Evolutionary conservation across 2,888 invertebrate genomes (phyloP), one percentile per base, ranked within the genome.

Genomic region (Pheosia gnoma): DNA sequence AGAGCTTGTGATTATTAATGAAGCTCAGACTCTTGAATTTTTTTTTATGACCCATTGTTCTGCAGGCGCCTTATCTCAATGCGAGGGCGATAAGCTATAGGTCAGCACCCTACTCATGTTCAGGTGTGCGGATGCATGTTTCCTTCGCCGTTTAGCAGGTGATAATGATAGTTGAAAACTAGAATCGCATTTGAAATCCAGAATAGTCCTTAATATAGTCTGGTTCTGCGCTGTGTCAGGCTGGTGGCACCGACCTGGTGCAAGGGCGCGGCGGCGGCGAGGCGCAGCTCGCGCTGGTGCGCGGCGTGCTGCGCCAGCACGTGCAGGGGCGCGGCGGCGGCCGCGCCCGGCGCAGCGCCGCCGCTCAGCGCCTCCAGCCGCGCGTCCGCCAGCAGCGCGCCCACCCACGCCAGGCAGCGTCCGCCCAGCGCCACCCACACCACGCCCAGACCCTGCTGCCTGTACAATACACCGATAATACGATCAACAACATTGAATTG

Each of bases 361-460:
- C 84, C 80, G 70, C 87, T 93, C 59, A 94, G 89, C 45, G 95
- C 94, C 87, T 97, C 97, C 51, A 97, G 93, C 58, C 96, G 96
- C 45, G 97, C 95, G 88, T 98, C 97, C 55, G 96, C 95, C 62
- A 98, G 94, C 68, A 98, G 87, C 41, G 96, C 95, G 45, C 96
- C 95, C 83, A 96, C 92, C 82, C 98, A 94, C 41, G 96, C 95
- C n/a, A 98, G 94, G 64, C 97, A 97, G 70, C 97, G 97, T 38
- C 96, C 96, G 11, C 98, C 97, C 59, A 98, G 94, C 0, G 98
- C 98, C 36, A 98, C 98, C 79, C 97, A 97, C 10, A 98, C 94
- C 3, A 97, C 98, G 59, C 98, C 97, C 71, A 98, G 97, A 45
- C 97, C 97, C 90, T 98, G 98, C 88, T 97, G 97, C 83, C 96